phyloP scores from a whole-genome alignment of 2,113 vertebrate genomes.

The Syngnathus scovelli region DNA sequence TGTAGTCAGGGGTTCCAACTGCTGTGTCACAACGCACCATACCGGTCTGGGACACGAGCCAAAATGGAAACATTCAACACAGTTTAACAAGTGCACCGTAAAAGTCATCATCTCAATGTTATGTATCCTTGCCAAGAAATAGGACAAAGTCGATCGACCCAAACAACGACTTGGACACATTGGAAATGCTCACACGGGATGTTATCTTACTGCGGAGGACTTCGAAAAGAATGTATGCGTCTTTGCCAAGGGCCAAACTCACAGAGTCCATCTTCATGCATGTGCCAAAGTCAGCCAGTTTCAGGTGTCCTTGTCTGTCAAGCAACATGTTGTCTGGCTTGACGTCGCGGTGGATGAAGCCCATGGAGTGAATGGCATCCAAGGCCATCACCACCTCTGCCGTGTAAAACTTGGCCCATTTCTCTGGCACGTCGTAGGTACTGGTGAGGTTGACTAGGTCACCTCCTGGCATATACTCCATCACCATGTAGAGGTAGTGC shows the following conservation, averaged over 20 bases:
- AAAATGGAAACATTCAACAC: conserved; percentile 4
- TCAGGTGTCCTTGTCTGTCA: conserved; percentile 89
- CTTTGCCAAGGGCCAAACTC: conserved; percentile 49
- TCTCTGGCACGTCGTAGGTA: conserved; percentile 97
- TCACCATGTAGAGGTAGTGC: conserved; percentile 96
- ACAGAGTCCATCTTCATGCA: conserved; percentile 99
- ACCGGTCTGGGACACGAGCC: conserved; percentile 77
- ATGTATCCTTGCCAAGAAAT: neutral
- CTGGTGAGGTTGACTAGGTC: conserved; percentile 99
- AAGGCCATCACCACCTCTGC: conserved; percentile 96
- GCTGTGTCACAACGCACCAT: conserved; percentile 97
- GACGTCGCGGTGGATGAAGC: conserved; percentile 95
- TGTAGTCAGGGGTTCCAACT: conserved; percentile 95
- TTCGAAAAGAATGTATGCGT: too few relatives aligned
- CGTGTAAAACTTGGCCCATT: conserved; percentile 98
- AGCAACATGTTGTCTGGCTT: conserved; percentile 99
- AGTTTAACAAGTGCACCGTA: neutral
- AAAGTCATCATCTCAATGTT: neutral
- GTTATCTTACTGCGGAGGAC: neutral
- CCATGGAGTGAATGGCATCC: conserved; percentile 98
- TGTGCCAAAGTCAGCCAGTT: conserved; percentile 97
- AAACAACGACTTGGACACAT: neutral
- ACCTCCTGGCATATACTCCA: conserved; percentile 99
- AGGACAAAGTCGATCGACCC: neutral
- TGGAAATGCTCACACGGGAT: neutral